Evolutionary conservation across 2,888 invertebrate species (phyloP), one percentile per base, ranked within the genome.

Genomic region (Drosophila anomelani): DNA sequence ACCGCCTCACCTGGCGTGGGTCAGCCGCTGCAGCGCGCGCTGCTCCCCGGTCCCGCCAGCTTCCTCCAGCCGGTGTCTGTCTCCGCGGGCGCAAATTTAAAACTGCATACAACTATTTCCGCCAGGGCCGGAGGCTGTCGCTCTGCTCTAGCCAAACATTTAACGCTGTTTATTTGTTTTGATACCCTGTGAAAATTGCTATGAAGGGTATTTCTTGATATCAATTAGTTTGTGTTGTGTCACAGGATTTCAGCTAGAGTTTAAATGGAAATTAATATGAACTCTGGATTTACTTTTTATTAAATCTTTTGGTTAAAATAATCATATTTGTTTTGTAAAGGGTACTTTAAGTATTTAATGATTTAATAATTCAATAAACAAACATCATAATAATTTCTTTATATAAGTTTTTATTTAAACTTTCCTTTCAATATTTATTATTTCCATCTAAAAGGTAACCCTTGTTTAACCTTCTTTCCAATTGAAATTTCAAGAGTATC

Each of bases 21-120:
- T 73, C 75, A 79, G 59, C 39, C n/a, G 23, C 2, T 34, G 29
- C 29, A 26, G 26, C 4, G 26, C 26, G 26, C 4, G 26, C 26
- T 15, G 23, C 8, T 17, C 23, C 34, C 32, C 8, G 10, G 15
- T 29, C 36, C 41, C 47, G 17, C 34, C 38, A 26, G 9, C 26
- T 44, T n/a, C 49, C 57, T 38, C 43, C 15, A 39, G 41, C 29
- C 49, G 44, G 39, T 20, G 43, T 60, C 62, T 13, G 54, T 64
- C 59, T 53, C 60, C 51, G 54, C 67, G 43, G 32, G 57, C 71
- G 62, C 41, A 84, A 83, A 85, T 88, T 88, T 85, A 80, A 87
- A 84, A 88, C 73, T 88, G 67, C 81, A 75, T 70, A 62, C 55
- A 75, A 68, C 74, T 61, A 67, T 72, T 76, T 70, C 75, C 82